Conservation (phyloP, 2,888 invertebrate genomes). For the Odontothrips loti region DNA sequence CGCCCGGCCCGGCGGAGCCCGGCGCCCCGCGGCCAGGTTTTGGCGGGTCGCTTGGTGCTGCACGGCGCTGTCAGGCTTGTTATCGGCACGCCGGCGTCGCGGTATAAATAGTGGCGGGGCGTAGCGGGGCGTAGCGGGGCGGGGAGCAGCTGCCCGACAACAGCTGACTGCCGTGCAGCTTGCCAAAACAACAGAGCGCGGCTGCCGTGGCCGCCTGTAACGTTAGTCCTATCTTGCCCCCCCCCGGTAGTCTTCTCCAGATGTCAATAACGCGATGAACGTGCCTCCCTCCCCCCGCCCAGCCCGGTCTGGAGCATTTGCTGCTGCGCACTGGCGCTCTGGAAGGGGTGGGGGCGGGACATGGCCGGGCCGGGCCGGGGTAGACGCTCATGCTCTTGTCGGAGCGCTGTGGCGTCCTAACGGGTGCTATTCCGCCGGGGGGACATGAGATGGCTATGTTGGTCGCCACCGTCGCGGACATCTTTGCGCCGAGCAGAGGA, state of each 20-base stretch:
- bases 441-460: conserved; percentile 36
- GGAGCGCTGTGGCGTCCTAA: background rate
- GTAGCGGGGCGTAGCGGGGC: background rate
- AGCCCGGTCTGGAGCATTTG: no score
- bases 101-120: conserved; percentile 1
- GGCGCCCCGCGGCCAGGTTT: background rate
- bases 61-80: background rate
- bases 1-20: background rate
- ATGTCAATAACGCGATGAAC: no score
- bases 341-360: no score
- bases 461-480: no score
- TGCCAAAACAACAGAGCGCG: no score
- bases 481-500: background rate
- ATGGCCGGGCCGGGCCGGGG: no score
- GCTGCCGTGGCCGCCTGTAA: no score
- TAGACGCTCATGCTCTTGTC: background rate
- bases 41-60: background rate
- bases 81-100: conserved; percentile 6
- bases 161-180: background rate
- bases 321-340: no score
- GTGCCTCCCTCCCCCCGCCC: no score
- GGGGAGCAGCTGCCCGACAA: background rate
- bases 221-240: no score
- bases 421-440: background rate
- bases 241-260: no score